A percentile compares a stretch with the other conserved stretches of the same genome.
Evolutionary conservation across 1,140 invertebrate genomes (phyloP).

Genomic region (Drosophila sp.): DNA sequence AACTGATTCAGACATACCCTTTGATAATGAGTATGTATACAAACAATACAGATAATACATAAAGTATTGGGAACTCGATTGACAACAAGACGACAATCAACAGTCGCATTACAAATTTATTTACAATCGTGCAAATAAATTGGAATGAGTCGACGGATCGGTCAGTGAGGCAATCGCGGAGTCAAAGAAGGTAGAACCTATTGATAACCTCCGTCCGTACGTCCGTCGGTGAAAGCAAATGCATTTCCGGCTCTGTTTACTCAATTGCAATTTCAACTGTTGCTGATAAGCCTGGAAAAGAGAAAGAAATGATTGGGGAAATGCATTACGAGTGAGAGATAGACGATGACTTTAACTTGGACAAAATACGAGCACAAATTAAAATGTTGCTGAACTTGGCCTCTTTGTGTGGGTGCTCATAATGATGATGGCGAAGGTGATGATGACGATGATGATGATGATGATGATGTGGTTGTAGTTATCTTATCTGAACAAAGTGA

Average conservation of each 20-base stretch:
- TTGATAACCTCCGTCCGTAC: constrained; percentile 55
- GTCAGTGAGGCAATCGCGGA: constrained; percentile 3
- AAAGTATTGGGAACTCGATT: constrained; percentile 12
- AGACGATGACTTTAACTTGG: constrained; percentile 9
- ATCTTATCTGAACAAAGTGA: constrained; percentile 50
- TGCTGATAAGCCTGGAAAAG: constrained; percentile 57
- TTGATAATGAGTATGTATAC: too few relatives aligned
- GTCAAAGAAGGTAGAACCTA: constrained; percentile 18
- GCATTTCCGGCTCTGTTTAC: constrained; percentile 78
- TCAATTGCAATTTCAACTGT: constrained; percentile 67
- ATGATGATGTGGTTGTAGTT: neutral
- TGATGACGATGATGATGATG: neutral
- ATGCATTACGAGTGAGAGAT: constrained; percentile 53
- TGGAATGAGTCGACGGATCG: constrained; percentile 21
- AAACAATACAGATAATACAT: neutral
- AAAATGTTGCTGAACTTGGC: constrained; percentile 73
- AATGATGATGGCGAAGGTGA: constrained; percentile 21
- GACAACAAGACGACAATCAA: neutral
- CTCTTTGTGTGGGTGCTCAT: constrained; percentile 49
- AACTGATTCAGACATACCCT: neutral
- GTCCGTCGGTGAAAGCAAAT: constrained; percentile 69
- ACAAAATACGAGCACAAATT: constrained; percentile 56
- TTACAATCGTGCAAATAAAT: constrained; percentile 51
- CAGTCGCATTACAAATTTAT: constrained; percentile 16
- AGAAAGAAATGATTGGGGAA: constrained; percentile 40